Evolutionary conservation across 2,113 vertebrate species (phyloP).

Genomic region (Cromileptes altivelis): DNA sequence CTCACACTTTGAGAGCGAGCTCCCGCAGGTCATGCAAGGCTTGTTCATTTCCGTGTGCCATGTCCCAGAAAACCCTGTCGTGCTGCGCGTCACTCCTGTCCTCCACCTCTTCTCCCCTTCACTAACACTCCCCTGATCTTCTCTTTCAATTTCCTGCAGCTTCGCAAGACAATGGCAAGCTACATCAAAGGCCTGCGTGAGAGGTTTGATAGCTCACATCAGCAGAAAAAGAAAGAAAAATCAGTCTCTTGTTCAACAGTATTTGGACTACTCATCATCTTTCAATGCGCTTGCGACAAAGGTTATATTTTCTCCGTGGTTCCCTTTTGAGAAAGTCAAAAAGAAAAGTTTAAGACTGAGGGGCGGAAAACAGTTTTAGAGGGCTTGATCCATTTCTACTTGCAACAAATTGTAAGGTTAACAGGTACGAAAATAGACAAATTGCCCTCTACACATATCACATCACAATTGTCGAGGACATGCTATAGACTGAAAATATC

Average conservation of each 20-base stretch:
- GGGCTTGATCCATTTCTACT: neutral
- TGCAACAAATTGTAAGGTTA: neutral
- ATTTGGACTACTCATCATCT: slow-evolving; percentile 53
- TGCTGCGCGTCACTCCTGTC: slow-evolving; percentile 46
- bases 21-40: slow-evolving; percentile 64
- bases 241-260: slow-evolving; percentile 30
- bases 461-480: neutral
- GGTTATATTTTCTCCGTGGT: neutral
- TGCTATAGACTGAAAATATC: neutral
- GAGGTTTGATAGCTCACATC: slow-evolving; percentile 60
- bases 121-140: slow-evolving; percentile 62
- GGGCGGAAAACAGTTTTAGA: slow-evolving; percentile 6
- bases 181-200: slow-evolving; percentile 69
- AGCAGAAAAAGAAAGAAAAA: slow-evolving; percentile 44
- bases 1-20: slow-evolving; percentile 26
- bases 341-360: slow-evolving; percentile 3
- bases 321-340: slow-evolving; percentile 36
- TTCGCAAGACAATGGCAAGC: slow-evolving; percentile 73
- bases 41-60: slow-evolving; percentile 72
- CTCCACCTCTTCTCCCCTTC: slow-evolving; percentile 53
- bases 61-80: slow-evolving; percentile 66
- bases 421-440: slow-evolving; percentile 1
- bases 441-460: neutral
- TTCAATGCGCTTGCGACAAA: slow-evolving; percentile 5
- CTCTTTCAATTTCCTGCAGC: slow-evolving; percentile 82